Evolutionary conservation across 2,797 vertebrate species (phyloP), one percentile per base, ranked within the genome.

Genomic region (Triplophysa bombifrons): DNA sequence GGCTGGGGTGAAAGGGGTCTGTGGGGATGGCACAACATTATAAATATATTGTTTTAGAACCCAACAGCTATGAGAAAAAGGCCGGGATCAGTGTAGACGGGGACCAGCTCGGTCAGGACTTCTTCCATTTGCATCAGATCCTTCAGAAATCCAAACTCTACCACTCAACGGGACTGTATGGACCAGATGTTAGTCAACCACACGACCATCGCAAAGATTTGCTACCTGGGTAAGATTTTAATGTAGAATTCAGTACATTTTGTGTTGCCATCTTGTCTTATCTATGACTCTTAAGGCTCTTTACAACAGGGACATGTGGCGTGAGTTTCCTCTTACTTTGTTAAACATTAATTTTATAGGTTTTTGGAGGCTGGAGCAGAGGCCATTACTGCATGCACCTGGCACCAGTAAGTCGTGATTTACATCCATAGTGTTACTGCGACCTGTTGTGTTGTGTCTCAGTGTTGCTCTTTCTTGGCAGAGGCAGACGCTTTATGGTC

Each of bases 1-100:
- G 34, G 34, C 34, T 6, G 34, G 34, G 34, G 1, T 38, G 34
- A 38, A 8, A 8, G 34, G 6, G 34, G 34, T 7, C 34, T 38
- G 34, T 38, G 7, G 7, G 7, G 16, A 50, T 50, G 14, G 14
- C 48, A 50, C 34, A 3, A 3, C 25, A 3, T 22, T 2, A 16
- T 56, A 30, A 46, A 58, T 65, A 3, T 2, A 16, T 74, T 72
- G 70, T 61, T 78, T 44, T 87, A 99, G 98, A 99, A 82, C 98
- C 98, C 3, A 99, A 99, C 86, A 98, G 97, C 88, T 99, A 92
- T 70, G 87, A 90, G 89, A 97, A 96, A 89, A 99, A 98, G 82
- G 94, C 96, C 0, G 95, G 95, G n/a, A 66, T 97, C 76, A 91
- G 87, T 19, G 87, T 99, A 0, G 87, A 94, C 0, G 97, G 97